A percentile compares a stretch with the other conserved stretches of the same genome.
Evolutionary conservation across 2,888 invertebrate genomes (phyloP).

Genomic region (Pterostichus madidus): DNA sequence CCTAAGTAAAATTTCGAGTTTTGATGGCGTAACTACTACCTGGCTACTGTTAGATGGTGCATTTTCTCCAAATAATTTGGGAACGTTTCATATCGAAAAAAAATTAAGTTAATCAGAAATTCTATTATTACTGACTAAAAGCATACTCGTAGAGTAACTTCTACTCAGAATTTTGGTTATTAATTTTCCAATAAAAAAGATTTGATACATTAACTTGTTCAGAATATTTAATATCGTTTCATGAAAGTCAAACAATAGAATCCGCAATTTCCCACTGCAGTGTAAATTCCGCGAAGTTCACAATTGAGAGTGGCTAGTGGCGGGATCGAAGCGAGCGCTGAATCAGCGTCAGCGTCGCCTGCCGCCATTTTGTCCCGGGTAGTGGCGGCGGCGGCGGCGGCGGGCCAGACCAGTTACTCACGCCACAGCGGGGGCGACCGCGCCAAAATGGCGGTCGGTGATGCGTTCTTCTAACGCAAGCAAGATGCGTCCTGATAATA

Average conservation of each 20-base stretch:
- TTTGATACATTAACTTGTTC: no score
- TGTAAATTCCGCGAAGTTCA: background rate
- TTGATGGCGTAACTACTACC: no score
- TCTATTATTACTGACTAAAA: no score
- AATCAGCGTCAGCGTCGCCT: conserved; percentile 31
- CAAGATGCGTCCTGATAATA: conserved; percentile 1
- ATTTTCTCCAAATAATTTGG: no score
- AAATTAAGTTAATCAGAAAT: no score
- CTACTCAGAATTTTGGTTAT: no score
- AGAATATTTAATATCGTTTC: no score
- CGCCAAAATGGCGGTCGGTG: background rate
- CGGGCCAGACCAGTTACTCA: conserved; percentile 16
- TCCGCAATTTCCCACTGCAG: conserved; percentile 29
- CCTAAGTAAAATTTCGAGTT: no score
- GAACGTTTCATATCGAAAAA: no score
- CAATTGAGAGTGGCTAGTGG: background rate
- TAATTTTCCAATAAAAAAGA: no score
- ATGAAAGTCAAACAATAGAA: background rate
- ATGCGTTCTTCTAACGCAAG: conserved; percentile 8
- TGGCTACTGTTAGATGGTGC: no score
- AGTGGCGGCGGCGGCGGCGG: conserved; percentile 9
- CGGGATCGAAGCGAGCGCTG: conserved; percentile 30
- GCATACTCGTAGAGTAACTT: no score
- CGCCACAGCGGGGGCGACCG: background rate
- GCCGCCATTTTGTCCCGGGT: conserved; percentile 10